A percentile compares a stretch with the other conserved stretches of the same genome.
Conservation (phyloP, 2,113 vertebrate genomes). For the Zeus faber region DNA sequence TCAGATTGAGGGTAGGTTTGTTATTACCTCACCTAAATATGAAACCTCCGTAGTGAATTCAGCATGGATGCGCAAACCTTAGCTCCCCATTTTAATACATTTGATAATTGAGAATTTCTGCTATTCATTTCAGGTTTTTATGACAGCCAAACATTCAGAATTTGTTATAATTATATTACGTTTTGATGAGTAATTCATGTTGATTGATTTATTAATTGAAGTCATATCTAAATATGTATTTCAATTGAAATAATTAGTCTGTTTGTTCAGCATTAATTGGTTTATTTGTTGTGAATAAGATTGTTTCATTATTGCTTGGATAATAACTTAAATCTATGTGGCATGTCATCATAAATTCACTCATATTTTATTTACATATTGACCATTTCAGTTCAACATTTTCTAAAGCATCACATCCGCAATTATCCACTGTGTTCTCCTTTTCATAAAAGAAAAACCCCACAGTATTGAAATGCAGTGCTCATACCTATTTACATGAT, state of each 20-base stretch:
- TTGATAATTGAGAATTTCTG: no score
- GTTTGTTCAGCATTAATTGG: no score
- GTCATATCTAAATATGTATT: constrained; percentile 1
- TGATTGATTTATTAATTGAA: not conserved
- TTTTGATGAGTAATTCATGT: no score
- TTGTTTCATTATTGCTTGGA: not conserved
- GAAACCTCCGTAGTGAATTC: not conserved
- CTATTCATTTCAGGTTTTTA: not conserved
- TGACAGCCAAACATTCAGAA: no score
- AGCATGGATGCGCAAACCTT: no score
- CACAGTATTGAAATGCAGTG: not conserved
- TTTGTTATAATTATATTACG: not conserved
- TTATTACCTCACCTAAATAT: constrained; percentile 32
- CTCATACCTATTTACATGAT: constrained; percentile 40
- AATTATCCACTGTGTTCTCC: constrained; percentile 9
- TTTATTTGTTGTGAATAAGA: constrained; percentile 7
- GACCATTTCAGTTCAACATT: constrained; percentile 29
- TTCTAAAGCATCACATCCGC: constrained; percentile 34
- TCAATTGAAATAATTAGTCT: not conserved
- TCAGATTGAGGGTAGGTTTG: no score
- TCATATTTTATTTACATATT: constrained; percentile 42
- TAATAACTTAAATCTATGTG: no score
- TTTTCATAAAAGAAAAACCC: no score
- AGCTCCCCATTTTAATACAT: no score
- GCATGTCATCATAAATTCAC: not conserved